A percentile compares a stretch with the other conserved stretches of the same genome.
phyloP scores from a whole-genome alignment of 2,797 vertebrate species.

The Chiroxiphia lanceolata region DNA sequence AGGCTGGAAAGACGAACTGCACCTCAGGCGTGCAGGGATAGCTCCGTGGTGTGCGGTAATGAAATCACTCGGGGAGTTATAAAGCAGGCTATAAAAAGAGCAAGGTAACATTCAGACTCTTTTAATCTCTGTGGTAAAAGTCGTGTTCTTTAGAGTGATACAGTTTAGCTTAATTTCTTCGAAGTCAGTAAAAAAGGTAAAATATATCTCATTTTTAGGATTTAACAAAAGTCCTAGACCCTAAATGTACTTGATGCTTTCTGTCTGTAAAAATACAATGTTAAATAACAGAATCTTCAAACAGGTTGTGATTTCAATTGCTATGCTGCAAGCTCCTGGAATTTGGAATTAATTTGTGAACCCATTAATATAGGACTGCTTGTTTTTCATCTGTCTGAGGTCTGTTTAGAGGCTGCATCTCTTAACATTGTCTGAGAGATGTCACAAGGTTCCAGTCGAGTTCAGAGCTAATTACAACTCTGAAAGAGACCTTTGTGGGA shows the following conservation, averaged over 20 bases:
- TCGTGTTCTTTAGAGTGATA: not conserved
- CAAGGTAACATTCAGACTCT: not conserved
- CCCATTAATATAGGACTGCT: not conserved
- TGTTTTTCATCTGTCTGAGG: not conserved
- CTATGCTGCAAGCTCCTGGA: not conserved
- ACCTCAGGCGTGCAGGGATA: not conserved
- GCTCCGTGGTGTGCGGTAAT: not conserved
- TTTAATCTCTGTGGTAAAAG: constrained; percentile 2
- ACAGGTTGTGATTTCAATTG: not conserved
- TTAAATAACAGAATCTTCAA: not conserved
- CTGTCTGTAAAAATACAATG: not conserved
- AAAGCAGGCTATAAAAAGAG: constrained; percentile 8
- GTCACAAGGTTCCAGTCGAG: not conserved
- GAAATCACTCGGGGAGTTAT: not conserved
- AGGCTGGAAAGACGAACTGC: constrained; percentile 67
- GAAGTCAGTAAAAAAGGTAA: constrained; percentile 17
- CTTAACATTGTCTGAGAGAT: not conserved
- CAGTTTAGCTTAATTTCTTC: not conserved
- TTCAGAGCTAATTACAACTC: constrained; percentile 10
- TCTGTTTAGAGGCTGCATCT: not conserved
- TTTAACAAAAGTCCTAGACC: not conserved
- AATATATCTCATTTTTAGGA: constrained; percentile 29
- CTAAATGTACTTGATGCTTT: not conserved
- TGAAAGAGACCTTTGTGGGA: not conserved
- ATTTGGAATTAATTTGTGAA: not conserved